These are phyloP conservation scores for Rousettus leschenaultii DNA, from an alignment of 2,113 vertebrate species.

Conservation along the genomic window DNA sequence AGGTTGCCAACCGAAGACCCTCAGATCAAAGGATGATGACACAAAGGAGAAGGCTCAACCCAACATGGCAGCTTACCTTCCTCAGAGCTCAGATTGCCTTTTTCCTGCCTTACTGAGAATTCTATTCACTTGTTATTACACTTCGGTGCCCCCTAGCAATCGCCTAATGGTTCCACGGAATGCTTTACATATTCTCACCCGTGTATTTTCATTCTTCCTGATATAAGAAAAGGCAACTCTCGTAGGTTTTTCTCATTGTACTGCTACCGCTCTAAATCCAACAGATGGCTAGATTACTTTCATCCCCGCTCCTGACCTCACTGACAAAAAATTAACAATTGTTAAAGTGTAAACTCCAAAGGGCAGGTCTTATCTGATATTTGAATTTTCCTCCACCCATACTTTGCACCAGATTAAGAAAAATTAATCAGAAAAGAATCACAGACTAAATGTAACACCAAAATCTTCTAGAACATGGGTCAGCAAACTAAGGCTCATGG, in stretches of 20 bases:
- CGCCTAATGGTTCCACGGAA: not conserved
- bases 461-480: not conserved
- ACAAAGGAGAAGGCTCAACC: not conserved
- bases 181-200: not conserved
- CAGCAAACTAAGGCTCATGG: not conserved
- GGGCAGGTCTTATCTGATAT: not conserved
- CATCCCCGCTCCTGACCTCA: not conserved
- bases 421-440: not conserved
- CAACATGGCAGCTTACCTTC: too few relatives aligned
- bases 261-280: not conserved
- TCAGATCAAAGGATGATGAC: not conserved
- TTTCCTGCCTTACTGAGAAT: not conserved
- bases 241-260: not conserved
- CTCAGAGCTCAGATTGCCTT: not conserved
- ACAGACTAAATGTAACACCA: not conserved
- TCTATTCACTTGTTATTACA: not conserved
- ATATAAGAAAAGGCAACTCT: not conserved
- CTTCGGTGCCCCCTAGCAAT: not conserved
- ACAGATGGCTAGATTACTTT: not conserved
- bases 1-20: not conserved
- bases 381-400: not conserved
- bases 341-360: not conserved
- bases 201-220: not conserved
- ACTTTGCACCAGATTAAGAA: not conserved
- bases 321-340: not conserved